Conservation (phyloP, 2,888 invertebrate species). For the Boloria euphrosyne region DNA sequence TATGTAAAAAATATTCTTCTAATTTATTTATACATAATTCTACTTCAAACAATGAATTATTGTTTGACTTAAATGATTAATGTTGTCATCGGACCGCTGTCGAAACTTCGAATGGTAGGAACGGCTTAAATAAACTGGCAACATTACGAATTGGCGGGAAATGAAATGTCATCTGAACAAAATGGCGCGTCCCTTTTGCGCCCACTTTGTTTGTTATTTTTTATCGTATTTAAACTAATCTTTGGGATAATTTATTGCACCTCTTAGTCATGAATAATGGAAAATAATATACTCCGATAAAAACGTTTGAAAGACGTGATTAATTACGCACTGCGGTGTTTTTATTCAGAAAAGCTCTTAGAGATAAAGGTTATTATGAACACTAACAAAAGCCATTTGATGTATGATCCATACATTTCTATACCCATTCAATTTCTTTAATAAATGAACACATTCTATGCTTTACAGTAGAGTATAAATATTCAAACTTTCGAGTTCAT, state of each 20-base stretch:
- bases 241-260: conserved; percentile 37
- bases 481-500: no score
- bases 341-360: background rate
- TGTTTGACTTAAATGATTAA: conserved; percentile 24
- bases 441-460: background rate
- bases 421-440: no score
- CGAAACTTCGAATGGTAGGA: conserved; percentile 27
- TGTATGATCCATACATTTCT: no score
- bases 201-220: conserved; percentile 31
- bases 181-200: conserved; percentile 39
- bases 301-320: conserved; percentile 29
- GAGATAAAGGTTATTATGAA: conserved; percentile 1
- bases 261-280: conserved; percentile 38
- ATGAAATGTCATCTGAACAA: conserved; percentile 40
- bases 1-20: background rate
- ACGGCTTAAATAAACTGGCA: conserved; percentile 39
- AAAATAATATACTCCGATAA: conserved; percentile 35
- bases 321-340: conserved; percentile 29
- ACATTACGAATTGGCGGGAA: conserved; percentile 44
- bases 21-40: background rate
- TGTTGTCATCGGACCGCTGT: conserved; percentile 30
- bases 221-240: conserved; percentile 32
- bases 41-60: background rate
- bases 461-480: no score
- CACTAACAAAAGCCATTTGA: background rate